Evolutionary conservation across 2,797 vertebrate genomes (phyloP).

Genomic region (Gymnopithys bicolor): DNA sequence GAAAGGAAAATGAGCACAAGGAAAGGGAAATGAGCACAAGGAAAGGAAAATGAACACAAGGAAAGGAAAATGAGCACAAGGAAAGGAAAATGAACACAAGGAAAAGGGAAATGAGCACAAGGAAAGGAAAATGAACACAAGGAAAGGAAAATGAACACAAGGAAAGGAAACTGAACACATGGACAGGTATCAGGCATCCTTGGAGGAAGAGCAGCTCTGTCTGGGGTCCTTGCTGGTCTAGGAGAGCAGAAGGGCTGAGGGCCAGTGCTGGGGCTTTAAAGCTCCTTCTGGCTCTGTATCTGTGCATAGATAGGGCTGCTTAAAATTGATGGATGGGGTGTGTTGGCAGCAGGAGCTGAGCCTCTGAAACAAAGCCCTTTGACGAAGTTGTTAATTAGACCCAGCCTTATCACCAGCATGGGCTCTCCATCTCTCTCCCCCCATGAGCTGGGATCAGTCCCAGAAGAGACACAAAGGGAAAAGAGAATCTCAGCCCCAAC

Average conservation of each 20-base stretch:
- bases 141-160: background rate
- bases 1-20: background rate
- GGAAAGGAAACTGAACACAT: background rate
- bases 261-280: background rate
- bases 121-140: background rate
- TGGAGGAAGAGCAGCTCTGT: background rate
- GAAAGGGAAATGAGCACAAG: background rate
- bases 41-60: background rate
- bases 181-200: background rate
- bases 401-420: background rate
- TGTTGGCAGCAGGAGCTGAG: background rate
- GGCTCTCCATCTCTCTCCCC: background rate
- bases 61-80: background rate
- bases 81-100: background rate
- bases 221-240: background rate
- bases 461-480: slow-evolving; percentile 23
- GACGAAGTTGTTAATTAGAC: slow-evolving; percentile 40
- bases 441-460: background rate
- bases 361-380: slow-evolving; percentile 37
- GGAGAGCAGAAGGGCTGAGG: background rate
- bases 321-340: background rate
- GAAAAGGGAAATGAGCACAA: background rate
- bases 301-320: background rate
- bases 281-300: background rate
- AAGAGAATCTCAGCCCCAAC: background rate